phyloP scores from a whole-genome alignment of 2,888 invertebrate species.

The Polydrusus tereticollis region DNA sequence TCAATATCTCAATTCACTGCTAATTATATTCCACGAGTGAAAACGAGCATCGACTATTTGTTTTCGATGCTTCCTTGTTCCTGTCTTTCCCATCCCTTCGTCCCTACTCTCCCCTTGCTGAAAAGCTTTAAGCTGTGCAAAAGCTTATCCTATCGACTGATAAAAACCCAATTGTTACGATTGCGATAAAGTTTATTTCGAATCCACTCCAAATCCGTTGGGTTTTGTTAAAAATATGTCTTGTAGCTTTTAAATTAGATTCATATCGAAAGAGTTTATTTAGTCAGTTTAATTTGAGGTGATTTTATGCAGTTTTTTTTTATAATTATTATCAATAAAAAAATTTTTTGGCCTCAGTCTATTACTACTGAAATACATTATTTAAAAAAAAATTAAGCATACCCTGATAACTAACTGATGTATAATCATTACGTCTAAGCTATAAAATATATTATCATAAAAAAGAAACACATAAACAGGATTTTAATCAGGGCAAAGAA shows the following conservation, averaged over 20 bases:
- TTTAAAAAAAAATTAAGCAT: no score
- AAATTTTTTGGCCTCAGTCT: no score
- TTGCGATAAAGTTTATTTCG: slow-evolving; percentile 52
- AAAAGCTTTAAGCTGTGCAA: slow-evolving; percentile 46
- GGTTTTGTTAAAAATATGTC: slow-evolving; percentile 47
- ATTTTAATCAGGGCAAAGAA: no score
- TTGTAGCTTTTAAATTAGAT: slow-evolving; percentile 45
- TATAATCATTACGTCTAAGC: no score
- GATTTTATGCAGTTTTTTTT: not conserved
- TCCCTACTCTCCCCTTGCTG: slow-evolving; percentile 7
- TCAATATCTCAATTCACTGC: slow-evolving; percentile 9
- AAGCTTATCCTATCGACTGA: slow-evolving; percentile 51
- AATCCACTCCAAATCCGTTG: slow-evolving; percentile 48
- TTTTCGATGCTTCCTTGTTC: slow-evolving; percentile 40
- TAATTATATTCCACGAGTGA: slow-evolving; percentile 30
- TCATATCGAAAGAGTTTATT: slow-evolving; percentile 15
- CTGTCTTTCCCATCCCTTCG: slow-evolving; percentile 19
- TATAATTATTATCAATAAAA: not conserved
- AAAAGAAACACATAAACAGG: no score
- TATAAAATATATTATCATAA: no score
- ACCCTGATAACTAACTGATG: no score
- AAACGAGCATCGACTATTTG: slow-evolving; percentile 34
- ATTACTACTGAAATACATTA: no score
- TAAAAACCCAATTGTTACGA: slow-evolving; percentile 52
- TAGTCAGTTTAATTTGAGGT: not conserved